These are phyloP conservation scores for Brachystomella parvula DNA, from an alignment of 1,140 invertebrate genomes.

Conservation along the genomic window DNA sequence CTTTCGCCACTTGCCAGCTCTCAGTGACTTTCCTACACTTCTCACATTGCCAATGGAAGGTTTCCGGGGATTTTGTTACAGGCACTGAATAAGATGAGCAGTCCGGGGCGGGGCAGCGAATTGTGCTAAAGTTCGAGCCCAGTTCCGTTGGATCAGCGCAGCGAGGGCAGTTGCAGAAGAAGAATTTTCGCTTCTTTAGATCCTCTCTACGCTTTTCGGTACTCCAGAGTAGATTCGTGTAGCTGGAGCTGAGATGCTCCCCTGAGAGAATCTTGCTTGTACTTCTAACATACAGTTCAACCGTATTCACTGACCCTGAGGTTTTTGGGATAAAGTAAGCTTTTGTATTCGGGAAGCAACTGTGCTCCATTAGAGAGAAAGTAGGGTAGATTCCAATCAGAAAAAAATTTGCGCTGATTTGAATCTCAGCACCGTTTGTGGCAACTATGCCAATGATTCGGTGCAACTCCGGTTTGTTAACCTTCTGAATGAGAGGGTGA, in stretches of 20 bases:
- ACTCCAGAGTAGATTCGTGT: slow-evolving; percentile 42
- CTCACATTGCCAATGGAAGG: slow-evolving; percentile 27
- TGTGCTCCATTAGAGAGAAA: slow-evolving; percentile 41
- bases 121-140: slow-evolving; percentile 33
- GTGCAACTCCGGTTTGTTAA: slow-evolving; percentile 39
- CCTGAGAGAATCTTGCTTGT: slow-evolving; percentile 40
- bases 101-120: slow-evolving; percentile 31
- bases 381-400: slow-evolving; percentile 38
- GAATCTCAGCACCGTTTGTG: slow-evolving; percentile 39
- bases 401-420: slow-evolving; percentile 20
- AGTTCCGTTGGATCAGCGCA: slow-evolving; percentile 41
- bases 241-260: slow-evolving; percentile 40
- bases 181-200: slow-evolving; percentile 41
- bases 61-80: not conserved
- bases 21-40: slow-evolving; percentile 30
- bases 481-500: slow-evolving; percentile 6
- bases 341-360: slow-evolving; percentile 40
- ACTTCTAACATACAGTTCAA: slow-evolving; percentile 36
- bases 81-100: slow-evolving; percentile 24
- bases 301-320: slow-evolving; percentile 7
- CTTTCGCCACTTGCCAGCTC: slow-evolving; percentile 34
- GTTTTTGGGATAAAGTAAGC: slow-evolving; percentile 36
- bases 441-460: slow-evolving; percentile 41
- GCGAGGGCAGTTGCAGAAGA: slow-evolving; percentile 41
- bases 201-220: slow-evolving; percentile 40